A percentile compares a stretch with the other conserved stretches of the same genome.
Evolutionary conservation across 2,113 vertebrate genomes (phyloP).

Genomic region (Myotis davidii): DNA sequence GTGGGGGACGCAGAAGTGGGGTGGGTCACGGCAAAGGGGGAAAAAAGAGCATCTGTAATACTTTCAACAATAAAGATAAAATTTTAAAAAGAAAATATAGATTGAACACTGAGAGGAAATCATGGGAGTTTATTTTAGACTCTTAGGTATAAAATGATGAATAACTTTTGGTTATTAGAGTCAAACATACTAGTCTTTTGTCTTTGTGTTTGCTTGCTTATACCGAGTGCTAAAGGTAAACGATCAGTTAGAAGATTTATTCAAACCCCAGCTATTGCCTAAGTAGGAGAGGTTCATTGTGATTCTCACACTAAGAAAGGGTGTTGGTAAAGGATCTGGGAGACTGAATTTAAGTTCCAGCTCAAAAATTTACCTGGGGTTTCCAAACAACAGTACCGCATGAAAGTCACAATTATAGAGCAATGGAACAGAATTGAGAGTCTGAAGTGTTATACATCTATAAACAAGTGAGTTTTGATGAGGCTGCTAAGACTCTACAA

Average conservation of each 20-base stretch:
- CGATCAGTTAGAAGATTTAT: background rate
- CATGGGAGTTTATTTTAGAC: background rate
- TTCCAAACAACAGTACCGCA: background rate
- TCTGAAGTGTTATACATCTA: background rate
- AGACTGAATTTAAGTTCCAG: background rate
- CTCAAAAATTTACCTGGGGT: background rate
- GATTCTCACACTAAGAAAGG: background rate
- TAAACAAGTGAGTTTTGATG: background rate
- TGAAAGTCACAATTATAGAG: background rate
- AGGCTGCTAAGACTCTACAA: background rate
- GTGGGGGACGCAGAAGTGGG: no score
- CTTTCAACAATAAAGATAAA: no score
- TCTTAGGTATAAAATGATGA: background rate
- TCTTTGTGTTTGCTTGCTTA: background rate
- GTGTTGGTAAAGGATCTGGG: background rate
- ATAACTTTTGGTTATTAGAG: conserved; percentile 25
- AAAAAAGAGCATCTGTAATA: no score
- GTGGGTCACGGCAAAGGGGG: no score
- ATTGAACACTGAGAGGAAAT: background rate
- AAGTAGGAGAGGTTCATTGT: background rate
- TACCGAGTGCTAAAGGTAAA: background rate
- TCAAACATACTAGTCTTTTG: background rate
- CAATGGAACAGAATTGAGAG: background rate
- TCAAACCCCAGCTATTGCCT: background rate
- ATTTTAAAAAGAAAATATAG: background rate